Conservation (phyloP, 2,113 vertebrate genomes). For the Neoarius graeffei region DNA sequence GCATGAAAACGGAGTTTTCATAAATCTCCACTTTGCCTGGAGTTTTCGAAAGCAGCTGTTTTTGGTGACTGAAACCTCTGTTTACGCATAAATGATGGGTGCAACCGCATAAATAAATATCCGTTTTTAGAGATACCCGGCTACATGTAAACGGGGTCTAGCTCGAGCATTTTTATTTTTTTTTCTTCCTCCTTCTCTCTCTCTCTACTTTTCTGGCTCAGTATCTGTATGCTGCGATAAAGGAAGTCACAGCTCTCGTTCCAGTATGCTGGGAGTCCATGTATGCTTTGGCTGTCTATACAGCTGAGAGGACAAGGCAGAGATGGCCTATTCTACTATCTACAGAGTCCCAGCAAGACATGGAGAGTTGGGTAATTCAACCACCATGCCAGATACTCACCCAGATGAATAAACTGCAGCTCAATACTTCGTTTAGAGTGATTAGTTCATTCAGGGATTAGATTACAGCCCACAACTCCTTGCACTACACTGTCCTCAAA, state of each 20-base stretch:
- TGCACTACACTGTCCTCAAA: not conserved
- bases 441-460: not conserved
- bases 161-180: too few relatives aligned
- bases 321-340: conserved; percentile 90
- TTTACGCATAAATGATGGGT: too few relatives aligned
- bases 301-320: conserved; percentile 84
- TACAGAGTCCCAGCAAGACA: conserved; percentile 84
- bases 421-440: not conserved
- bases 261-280: conserved; percentile 84
- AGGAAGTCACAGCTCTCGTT: conserved; percentile 89
- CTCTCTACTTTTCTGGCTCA: conserved; percentile 58
- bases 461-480: not conserved
- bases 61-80: too few relatives aligned
- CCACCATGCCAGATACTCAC: not conserved
- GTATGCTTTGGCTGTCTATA: conserved; percentile 90
- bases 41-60: too few relatives aligned
- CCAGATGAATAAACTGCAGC: not conserved
- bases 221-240: conserved; percentile 89
- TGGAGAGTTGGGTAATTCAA: conserved; percentile 87
- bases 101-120: too few relatives aligned
- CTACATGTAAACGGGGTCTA: too few relatives aligned
- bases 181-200: not conserved
- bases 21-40: too few relatives aligned
- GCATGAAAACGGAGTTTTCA: too few relatives aligned
- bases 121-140: too few relatives aligned